Percentiles rank a stretch among this genome's conserved stretches.
These are phyloP conservation scores for Neopelma chrysocephalum DNA, from an alignment of 2,797 vertebrate genomes.

Conservation along the genomic window DNA sequence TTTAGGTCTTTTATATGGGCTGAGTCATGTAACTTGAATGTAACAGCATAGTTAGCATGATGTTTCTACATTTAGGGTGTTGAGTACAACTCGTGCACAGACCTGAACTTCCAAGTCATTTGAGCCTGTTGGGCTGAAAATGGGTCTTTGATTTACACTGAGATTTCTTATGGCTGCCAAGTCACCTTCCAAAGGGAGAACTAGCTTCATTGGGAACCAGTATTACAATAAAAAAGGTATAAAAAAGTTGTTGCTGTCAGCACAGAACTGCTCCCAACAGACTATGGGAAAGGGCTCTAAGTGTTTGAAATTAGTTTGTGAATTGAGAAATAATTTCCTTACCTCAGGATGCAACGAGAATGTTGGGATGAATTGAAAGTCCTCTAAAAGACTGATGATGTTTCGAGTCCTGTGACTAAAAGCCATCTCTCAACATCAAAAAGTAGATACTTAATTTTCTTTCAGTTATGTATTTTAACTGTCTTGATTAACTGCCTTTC, in stretches of 20 bases:
- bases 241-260: neutral
- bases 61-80: neutral
- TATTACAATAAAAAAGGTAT: neutral
- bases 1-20: neutral
- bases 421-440: neutral
- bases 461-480: neutral
- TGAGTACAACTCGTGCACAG: neutral
- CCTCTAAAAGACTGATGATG: neutral
- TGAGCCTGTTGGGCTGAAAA: neutral
- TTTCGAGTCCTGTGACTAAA: neutral
- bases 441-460: neutral
- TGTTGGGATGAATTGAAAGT: neutral
- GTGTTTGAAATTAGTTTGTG: neutral
- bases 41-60: neutral
- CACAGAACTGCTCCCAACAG: neutral
- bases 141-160: neutral
- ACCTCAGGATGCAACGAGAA: neutral
- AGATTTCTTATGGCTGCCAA: neutral
- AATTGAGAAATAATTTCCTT: neutral
- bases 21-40: neutral
- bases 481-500: neutral
- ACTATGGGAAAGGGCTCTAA: neutral
- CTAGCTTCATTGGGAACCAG: neutral
- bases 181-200: neutral
- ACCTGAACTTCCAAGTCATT: neutral